Conservation (phyloP, 2,888 invertebrate species). For the Drosophila colorata region DNA sequence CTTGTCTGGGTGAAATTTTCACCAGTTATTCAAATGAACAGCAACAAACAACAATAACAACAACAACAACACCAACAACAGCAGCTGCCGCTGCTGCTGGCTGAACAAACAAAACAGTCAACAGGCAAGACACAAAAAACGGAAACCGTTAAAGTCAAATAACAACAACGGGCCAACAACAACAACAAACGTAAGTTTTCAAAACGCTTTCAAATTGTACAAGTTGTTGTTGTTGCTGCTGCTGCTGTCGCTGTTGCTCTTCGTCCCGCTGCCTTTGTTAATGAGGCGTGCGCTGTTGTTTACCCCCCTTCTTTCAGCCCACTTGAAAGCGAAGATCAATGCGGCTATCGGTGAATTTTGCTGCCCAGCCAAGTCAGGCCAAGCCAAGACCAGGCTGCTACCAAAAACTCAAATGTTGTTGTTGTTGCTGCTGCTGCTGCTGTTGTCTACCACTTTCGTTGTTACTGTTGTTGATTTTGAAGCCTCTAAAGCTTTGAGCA, state of each 20-base stretch:
- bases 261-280: slow-evolving; percentile 60
- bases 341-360: slow-evolving; percentile 56
- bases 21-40: slow-evolving; percentile 77
- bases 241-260: slow-evolving; percentile 39
- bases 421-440: slow-evolving; percentile 43
- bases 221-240: slow-evolving; percentile 31
- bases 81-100: slow-evolving; percentile 28
- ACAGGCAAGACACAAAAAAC: slow-evolving; percentile 70
- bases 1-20: slow-evolving; percentile 81
- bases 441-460: slow-evolving; percentile 74
- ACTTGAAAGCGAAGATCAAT: slow-evolving; percentile 71
- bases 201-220: slow-evolving; percentile 74
- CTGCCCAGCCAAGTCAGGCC: slow-evolving; percentile 40
- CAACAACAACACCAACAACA: slow-evolving; percentile 37
- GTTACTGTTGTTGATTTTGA: slow-evolving; percentile 62
- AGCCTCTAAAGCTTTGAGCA: slow-evolving; percentile 67
- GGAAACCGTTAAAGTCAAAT: slow-evolving; percentile 77
- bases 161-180: slow-evolving; percentile 46
- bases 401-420: slow-evolving; percentile 55
- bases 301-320: slow-evolving; percentile 45
- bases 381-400: slow-evolving; percentile 40
- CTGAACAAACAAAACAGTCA: slow-evolving; percentile 69
- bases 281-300: slow-evolving; percentile 77
- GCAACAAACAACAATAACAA: slow-evolving; percentile 35
- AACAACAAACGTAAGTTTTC: slow-evolving; percentile 59